A percentile compares a stretch with the other conserved stretches of the same genome.
Evolutionary conservation across 2,797 vertebrate genomes (phyloP).

Genomic region (Thaleichthys pacificus): DNA sequence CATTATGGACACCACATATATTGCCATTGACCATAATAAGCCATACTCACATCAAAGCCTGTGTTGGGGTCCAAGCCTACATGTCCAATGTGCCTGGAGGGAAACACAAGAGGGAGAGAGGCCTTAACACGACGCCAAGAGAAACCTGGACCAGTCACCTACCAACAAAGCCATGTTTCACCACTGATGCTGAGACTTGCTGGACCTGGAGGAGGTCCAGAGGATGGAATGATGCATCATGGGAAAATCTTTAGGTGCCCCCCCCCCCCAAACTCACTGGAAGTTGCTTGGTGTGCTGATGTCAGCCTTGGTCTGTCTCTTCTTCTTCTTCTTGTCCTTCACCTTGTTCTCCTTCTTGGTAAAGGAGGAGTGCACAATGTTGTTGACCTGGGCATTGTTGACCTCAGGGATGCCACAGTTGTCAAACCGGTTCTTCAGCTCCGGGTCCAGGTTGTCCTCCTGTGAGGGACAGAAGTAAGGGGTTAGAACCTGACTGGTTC

Average conservation of each 20-base stretch:
- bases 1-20: too few species aligned
- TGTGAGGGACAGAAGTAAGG: too few species aligned
- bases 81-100: conserved; percentile 89
- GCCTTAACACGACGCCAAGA: neutral
- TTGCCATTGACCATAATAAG: neutral
- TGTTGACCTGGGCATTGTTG: conserved; percentile 88
- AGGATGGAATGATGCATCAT: too few species aligned
- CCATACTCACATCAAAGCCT: conserved; percentile 94
- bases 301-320: conserved; percentile 93
- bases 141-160: neutral
- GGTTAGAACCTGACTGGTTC: too few species aligned
- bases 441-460: too few species aligned
- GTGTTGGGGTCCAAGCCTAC: conserved; percentile 99
- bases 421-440: too few species aligned
- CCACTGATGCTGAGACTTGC: neutral
- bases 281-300: conserved; percentile 99
- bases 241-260: too few species aligned
- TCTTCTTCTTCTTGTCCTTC: conserved; percentile 85
- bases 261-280: conserved; percentile 78
- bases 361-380: conserved; percentile 85
- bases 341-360: conserved; percentile 86
- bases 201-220: too few species aligned
- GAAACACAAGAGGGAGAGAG: neutral
- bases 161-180: neutral
- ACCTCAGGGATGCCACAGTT: too few species aligned